Evolutionary conservation across 2,113 vertebrate genomes (phyloP), one percentile per base, ranked within the genome.

Genomic region (Chitala chitala): DNA sequence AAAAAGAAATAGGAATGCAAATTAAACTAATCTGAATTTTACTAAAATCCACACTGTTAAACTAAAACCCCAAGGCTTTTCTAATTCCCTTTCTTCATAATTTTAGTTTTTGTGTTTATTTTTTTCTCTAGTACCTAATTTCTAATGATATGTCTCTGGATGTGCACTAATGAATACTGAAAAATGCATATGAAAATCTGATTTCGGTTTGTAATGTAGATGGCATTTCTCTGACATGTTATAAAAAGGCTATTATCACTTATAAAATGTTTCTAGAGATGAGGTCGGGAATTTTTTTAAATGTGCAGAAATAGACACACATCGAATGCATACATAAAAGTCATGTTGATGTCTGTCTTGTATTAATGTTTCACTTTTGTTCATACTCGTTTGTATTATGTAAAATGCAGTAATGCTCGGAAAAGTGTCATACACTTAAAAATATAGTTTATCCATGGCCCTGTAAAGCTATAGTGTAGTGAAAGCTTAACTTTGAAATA

Each of bases 11-110:
- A 44, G 54, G 61, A 46, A 72, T 72, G 71, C 55, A 72, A 72
- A 72, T 72, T 58, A 72, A 61, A 48, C 54, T 72, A 55, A 72
- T 72, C 61, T 61, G 55, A 61, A 72, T 59, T 72, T 72, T 72
- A 48, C 55, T 40, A 72, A 61, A 54, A 59, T 72, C 55, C 55
- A 61, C 71, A 59, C 54, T 61, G 54, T 72, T 72, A 48, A 72
- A 72, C 54, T 72, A 48, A 61, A 59, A 46, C 71, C 55, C 71
- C 61, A 22, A 61, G 71, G 71, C 71, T 72, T 59, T 48, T n/a
- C n/a, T 58, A 29, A 59, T 72, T 72, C 71, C 48, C 70, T 46
- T 72, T 61, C 38, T 55, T 58, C 40, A 31, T 48, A 61, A 59
- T 56, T 72, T 72, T 59, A 24, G 61, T 72, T 22, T 59, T 36